Evolutionary conservation across 2,797 vertebrate species (phyloP).

Genomic region (Spondyliosoma cantharus): DNA sequence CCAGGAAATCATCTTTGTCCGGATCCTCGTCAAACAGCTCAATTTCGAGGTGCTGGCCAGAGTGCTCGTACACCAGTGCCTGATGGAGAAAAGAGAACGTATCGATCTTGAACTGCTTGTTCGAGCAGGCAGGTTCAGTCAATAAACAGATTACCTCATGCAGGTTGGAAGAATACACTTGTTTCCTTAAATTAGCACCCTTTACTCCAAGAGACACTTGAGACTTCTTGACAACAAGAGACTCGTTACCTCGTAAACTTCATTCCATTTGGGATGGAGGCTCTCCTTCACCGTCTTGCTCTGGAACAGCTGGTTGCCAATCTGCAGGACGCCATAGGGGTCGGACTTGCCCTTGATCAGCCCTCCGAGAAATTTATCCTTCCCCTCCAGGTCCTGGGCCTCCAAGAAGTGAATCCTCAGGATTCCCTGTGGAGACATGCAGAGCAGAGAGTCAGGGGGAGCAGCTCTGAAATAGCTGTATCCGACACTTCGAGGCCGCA

Average conservation of each 20-base stretch:
- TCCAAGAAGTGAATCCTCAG: constrained; percentile 96
- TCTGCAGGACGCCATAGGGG: constrained; percentile 93
- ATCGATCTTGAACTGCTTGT: constrained; percentile 5
- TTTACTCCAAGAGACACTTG: background rate
- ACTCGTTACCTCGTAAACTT: constrained; percentile 93
- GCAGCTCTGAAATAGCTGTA: constrained; percentile 27
- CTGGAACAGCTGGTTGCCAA: constrained; percentile 95
- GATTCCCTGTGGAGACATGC: constrained; percentile 86
- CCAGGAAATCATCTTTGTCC: constrained; percentile 99
- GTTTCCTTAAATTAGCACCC: background rate
- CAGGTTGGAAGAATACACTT: background rate
- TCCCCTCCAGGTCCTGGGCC: constrained; percentile 95
- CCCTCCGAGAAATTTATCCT: constrained; percentile 95
- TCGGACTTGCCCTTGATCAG: constrained; percentile 97
- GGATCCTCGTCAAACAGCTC: constrained; percentile 98
- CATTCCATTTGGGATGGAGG: constrained; percentile 96
- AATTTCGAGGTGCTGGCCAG: constrained; percentile 95
- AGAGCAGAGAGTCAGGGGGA: background rate
- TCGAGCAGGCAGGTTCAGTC: constrained; percentile 16
- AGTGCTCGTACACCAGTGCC: constrained; percentile 94
- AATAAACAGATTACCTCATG: constrained; percentile 22
- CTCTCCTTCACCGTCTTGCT: constrained; percentile 96
- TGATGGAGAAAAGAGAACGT: constrained; percentile 61
- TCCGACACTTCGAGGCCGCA: constrained; percentile 40
- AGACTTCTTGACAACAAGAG: too few relatives aligned